These are phyloP conservation scores for Scarus forsteni DNA, from an alignment of 2,797 vertebrate genomes.

Conservation along the genomic window DNA sequence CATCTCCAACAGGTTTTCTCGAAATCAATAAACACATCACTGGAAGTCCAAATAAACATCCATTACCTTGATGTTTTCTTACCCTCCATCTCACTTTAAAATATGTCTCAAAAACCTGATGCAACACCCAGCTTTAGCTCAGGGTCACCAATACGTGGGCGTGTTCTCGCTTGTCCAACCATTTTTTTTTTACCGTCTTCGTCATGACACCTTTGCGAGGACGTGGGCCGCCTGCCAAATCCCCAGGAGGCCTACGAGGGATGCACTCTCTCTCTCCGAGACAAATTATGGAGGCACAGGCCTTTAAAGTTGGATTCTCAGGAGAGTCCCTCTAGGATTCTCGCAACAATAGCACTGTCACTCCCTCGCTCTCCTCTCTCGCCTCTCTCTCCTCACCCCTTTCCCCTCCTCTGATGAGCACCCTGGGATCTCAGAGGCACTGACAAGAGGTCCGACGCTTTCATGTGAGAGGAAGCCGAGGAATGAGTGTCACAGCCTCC, in stretches of 20 bases:
- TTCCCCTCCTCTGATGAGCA: conserved; percentile 65
- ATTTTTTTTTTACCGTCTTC: conserved; percentile 13
- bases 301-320: conserved; percentile 62
- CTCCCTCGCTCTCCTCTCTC: conserved; percentile 25
- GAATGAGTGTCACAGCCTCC: conserved; percentile 62
- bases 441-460: conserved; percentile 57
- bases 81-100: too few relatives aligned
- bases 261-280: conserved; percentile 29
- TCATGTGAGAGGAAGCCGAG: conserved; percentile 62
- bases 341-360: conserved; percentile 63
- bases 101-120: too few relatives aligned
- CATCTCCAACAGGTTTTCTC: too few relatives aligned
- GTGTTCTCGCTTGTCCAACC: conserved; percentile 13
- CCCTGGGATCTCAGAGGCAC: conserved; percentile 64
- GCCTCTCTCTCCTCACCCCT: conserved; percentile 12
- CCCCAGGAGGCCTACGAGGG: conserved; percentile 24
- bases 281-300: conserved; percentile 60
- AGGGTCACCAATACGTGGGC: neutral
- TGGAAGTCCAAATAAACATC: too few relatives aligned
- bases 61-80: too few relatives aligned
- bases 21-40: too few relatives aligned
- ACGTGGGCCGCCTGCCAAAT: conserved; percentile 37
- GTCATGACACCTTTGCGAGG: conserved; percentile 38
- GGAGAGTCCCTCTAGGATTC: conserved; percentile 63
- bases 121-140: neutral